phyloP scores from a whole-genome alignment of 2,113 vertebrate species.

The Sakesphorus luctuosus region DNA sequence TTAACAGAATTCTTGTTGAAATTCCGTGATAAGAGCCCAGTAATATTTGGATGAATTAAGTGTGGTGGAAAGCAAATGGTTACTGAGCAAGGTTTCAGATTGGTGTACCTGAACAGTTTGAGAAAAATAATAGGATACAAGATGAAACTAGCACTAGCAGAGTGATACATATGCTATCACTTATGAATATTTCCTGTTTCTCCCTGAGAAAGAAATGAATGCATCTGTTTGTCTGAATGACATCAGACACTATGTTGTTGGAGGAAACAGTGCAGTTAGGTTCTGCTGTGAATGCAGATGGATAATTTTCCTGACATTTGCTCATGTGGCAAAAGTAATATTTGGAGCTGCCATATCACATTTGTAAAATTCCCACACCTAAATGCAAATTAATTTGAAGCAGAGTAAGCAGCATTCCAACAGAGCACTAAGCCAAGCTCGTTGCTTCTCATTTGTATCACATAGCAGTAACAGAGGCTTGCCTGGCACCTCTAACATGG shows the following conservation, averaged over 20 bases:
- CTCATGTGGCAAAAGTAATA: not conserved
- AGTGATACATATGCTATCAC: conserved; percentile 1
- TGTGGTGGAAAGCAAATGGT: not conserved
- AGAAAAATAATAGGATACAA: not conserved
- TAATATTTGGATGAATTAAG: not conserved
- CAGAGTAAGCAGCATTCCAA: not conserved
- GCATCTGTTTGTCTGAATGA: conserved; percentile 29
- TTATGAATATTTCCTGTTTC: conserved; percentile 19
- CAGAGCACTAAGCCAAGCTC: not conserved
- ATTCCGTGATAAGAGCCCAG: not conserved
- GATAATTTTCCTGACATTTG: conserved; percentile 42
- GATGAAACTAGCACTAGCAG: not conserved
- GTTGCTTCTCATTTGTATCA: not conserved
- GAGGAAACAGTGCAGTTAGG: not conserved
- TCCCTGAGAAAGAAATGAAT: conserved; percentile 17
- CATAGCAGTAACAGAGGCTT: not conserved
- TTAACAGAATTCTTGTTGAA: not conserved
- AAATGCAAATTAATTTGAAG: conserved; percentile 30
- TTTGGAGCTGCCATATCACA: conserved; percentile 14
- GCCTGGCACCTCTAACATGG: not conserved
- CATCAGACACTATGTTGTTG: not conserved
- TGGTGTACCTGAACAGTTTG: not conserved
- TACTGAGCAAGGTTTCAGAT: not conserved
- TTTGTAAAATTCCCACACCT: conserved; percentile 38
- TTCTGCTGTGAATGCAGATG: conserved; percentile 14